Conservation (phyloP, 2,797 vertebrate species). For the Melanotaenia boesemani region DNA sequence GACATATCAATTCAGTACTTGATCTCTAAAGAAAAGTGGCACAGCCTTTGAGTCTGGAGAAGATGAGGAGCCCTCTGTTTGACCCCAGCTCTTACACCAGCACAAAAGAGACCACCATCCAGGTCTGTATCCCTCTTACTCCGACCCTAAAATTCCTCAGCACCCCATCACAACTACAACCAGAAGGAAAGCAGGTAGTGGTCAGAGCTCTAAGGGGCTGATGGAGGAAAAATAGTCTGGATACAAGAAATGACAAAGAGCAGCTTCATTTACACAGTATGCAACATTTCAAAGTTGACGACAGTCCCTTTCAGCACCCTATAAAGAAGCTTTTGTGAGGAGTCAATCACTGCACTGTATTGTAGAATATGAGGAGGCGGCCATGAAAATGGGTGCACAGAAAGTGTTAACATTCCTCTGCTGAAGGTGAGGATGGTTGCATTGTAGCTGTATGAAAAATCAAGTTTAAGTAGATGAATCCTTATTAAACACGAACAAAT, state of each 20-base stretch:
- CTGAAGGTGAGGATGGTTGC: constrained; percentile 9
- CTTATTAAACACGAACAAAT: neutral
- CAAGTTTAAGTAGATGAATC: neutral
- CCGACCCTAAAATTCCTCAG: constrained; percentile 26
- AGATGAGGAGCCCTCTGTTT: constrained; percentile 44
- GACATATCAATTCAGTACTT: constrained; percentile 55
- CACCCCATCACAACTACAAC: neutral
- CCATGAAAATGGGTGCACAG: neutral
- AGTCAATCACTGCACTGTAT: constrained; percentile 39
- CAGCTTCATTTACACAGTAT: neutral
- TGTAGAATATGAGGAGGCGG: constrained; percentile 29
- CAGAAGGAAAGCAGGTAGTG: constrained; percentile 2
- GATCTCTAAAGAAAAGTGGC: constrained; percentile 38
- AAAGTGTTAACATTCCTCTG: neutral
- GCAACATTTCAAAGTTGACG: constrained; percentile 41
- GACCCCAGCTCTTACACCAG: constrained; percentile 37
- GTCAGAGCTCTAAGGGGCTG: too few species aligned
- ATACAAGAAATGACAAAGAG: constrained; percentile 17
- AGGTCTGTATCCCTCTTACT: constrained; percentile 42
- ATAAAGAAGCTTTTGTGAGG: constrained; percentile 51
- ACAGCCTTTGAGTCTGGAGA: constrained; percentile 28
- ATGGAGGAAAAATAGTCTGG: neutral
- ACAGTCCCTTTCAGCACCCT: constrained; percentile 52
- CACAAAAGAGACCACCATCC: constrained; percentile 57
- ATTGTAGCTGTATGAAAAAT: neutral